These are phyloP conservation scores for Pogonomyrmex californicus DNA, from an alignment of 1,140 invertebrate species.

Conservation along the genomic window DNA sequence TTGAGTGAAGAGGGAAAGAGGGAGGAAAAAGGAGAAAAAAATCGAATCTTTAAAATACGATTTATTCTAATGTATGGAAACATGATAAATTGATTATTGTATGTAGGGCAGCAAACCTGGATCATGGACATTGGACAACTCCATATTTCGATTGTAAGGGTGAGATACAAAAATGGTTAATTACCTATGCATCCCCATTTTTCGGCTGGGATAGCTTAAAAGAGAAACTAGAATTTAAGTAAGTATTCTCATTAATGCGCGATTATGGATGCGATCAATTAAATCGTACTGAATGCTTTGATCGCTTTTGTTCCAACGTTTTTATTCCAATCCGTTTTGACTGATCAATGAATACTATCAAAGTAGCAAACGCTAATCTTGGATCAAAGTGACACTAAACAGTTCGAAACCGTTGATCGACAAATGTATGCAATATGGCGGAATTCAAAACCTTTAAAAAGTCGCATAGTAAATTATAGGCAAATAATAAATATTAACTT, in stretches of 20 bases:
- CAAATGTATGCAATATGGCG: too few relatives aligned
- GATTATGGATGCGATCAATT: background rate
- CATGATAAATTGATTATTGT: constrained; percentile 52
- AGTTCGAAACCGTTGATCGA: too few relatives aligned
- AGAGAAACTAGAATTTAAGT: constrained; percentile 97
- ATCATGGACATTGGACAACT: constrained; percentile 96
- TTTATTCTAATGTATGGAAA: constrained; percentile 84
- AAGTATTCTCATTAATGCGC: constrained; percentile 86
- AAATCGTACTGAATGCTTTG: too few relatives aligned
- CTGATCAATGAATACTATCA: too few relatives aligned
- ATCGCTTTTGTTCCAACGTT: too few relatives aligned
- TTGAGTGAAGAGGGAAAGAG: too few relatives aligned
- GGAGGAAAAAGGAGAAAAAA: background rate
- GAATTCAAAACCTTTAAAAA: too few relatives aligned
- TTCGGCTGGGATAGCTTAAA: constrained; percentile 98
- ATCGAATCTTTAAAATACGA: constrained; percentile 74
- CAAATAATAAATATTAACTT: too few relatives aligned
- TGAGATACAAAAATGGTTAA: constrained; percentile 97
- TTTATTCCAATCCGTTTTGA: too few relatives aligned
- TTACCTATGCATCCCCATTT: constrained; percentile 98
- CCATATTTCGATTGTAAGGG: constrained; percentile 98
- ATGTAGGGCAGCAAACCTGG: constrained; percentile 92
- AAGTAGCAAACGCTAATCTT: too few relatives aligned
- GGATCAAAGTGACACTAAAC: too few relatives aligned
- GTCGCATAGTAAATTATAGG: too few relatives aligned